Evolutionary conservation across 2,797 vertebrate genomes (phyloP), one percentile per base, ranked within the genome.

Genomic region (Strix occidentalis): DNA sequence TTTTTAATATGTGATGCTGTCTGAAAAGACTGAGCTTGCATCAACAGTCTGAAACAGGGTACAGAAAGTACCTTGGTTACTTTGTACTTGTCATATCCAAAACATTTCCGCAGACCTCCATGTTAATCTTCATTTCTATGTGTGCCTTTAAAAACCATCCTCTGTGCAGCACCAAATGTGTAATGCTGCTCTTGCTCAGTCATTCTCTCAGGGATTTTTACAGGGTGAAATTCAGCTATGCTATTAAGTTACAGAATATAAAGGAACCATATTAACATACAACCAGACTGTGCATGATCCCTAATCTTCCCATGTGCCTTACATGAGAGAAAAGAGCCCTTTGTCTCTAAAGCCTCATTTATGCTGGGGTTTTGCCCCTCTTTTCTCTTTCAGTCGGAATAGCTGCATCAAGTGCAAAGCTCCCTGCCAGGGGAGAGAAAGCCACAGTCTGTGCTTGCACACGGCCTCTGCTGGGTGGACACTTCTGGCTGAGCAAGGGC

Each of bases 311-410:
- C 46, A 45, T 21, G 65, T 60, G 74, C 65, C 65, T 78, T 61
- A 72, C 41, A 48, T 0, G 0, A 90, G 81, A 45, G 87, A 83
- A 96, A 93, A 91, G 84, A 81, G 72, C 57, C 69, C 84, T 97
- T 92, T 96, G 86, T 95, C 54, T 81, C 70, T 75, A 75, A 75
- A 92, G 75, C 71, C 82, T 88, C 63, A 23, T 79, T 96, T 90
- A 68, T n/a, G 51, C 79, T 63, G 76, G 18, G 65, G 31, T 51
- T 93, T 93, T 94, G 69, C 90, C 65, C 79, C 83, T 66, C 85
- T 90, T 90, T 91, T 71, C 87, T 76, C 31, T 93, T 39, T n/a
- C 13, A 3, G 51, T 57, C 4, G 3, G 71, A 85, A 71, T 37
- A 85, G 43, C 71, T 91, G 54, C 51, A 70, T 46, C 29, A 56